Conservation (phyloP, 2,797 vertebrate genomes). For the Lophotriccus pileatus region DNA sequence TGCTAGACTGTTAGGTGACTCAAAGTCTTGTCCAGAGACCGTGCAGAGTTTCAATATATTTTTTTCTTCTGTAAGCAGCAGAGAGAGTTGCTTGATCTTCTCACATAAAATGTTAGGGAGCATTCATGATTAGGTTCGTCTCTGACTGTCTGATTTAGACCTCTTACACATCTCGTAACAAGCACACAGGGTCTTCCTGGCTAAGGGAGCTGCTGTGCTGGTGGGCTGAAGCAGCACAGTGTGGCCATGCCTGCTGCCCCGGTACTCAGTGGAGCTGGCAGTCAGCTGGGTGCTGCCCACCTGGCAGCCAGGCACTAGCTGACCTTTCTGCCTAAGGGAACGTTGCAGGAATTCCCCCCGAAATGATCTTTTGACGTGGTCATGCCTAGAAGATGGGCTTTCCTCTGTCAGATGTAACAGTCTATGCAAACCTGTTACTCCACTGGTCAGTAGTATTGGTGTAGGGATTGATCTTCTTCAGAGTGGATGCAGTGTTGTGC, state of each 20-base stretch:
- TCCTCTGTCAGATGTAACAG: not conserved
- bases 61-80: not conserved
- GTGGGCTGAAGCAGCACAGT: not conserved
- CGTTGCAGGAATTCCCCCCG: not conserved
- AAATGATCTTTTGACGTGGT: not conserved
- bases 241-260: not conserved
- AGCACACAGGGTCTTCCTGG: not conserved
- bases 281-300: rapidly evolving
- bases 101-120: not conserved
- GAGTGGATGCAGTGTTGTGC: rapidly evolving
- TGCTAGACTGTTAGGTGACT: not conserved
- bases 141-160: not conserved
- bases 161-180: not conserved
- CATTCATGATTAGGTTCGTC: not conserved
- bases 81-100: not conserved
- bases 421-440: not conserved
- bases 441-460: not conserved
- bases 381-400: not conserved
- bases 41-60: not conserved
- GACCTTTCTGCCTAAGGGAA: not conserved
- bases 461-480: not conserved
- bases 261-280: rapidly evolving
- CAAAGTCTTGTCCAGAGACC: not conserved
- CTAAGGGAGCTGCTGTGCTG: not conserved
- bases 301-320: not conserved